Evolutionary conservation across 2,113 vertebrate genomes (phyloP).

Genomic region (Paratilapia polleni): DNA sequence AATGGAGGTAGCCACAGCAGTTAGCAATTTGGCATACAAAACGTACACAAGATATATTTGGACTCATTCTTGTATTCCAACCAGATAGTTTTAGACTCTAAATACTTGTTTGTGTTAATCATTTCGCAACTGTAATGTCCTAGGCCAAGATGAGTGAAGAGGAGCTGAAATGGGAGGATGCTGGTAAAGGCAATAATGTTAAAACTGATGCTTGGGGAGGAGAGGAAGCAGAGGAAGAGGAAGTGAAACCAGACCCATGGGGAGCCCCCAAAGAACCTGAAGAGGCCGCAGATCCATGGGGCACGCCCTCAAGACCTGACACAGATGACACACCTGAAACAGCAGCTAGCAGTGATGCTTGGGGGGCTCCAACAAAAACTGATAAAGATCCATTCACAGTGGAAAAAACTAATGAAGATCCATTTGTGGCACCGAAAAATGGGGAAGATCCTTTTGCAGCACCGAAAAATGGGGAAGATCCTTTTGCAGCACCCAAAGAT

Average conservation of each 20-base stretch:
- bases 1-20: not conserved
- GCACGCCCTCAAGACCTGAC: constrained; percentile 42
- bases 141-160: constrained; percentile 81
- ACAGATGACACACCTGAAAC: constrained; percentile 25
- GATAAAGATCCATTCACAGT: constrained; percentile 45
- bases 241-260: constrained; percentile 44
- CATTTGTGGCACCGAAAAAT: constrained; percentile 31
- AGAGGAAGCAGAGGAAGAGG: constrained; percentile 23
- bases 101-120: not conserved
- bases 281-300: constrained; percentile 59
- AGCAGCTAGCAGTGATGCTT: constrained; percentile 48
- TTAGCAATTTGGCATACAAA: not conserved
- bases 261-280: constrained; percentile 49
- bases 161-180: constrained; percentile 77
- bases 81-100: not conserved
- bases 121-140: not conserved
- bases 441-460: not conserved
- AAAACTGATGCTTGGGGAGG: constrained; percentile 43
- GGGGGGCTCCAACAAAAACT: constrained; percentile 62
- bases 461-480: constrained; percentile 14
- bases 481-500: constrained; percentile 12
- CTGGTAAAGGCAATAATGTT: constrained; percentile 18
- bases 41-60: not conserved
- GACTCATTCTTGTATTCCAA: not conserved
- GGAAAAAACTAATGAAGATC: constrained; percentile 19